Conservation (phyloP, 53 echinoderm and acorn worm species). For the Stichopus horrens region DNA sequence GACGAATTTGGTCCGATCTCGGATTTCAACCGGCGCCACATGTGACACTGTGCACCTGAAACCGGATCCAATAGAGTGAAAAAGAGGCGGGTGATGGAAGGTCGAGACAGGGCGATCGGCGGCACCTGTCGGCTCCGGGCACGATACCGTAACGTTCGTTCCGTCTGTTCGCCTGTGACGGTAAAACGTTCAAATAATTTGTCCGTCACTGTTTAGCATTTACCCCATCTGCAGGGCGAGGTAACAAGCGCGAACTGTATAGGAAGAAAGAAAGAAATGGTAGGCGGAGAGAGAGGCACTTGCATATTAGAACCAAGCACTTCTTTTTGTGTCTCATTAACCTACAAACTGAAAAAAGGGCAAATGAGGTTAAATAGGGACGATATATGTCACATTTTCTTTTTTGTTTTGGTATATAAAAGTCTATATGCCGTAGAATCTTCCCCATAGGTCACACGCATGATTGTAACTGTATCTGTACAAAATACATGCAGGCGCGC, state of each 20-base stretch:
- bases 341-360: neutral
- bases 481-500: no score
- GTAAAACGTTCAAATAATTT: no score
- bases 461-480: no score
- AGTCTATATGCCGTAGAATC: no score
- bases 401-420: no score
- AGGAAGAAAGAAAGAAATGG: neutral
- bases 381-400: no score
- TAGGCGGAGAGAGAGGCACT: no score
- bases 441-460: no score
- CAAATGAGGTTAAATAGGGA: no score
- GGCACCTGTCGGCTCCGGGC: conserved; percentile 42
- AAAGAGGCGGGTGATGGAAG: conserved; percentile 31
- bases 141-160: conserved; percentile 12
- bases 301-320: no score
- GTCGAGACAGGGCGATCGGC: conserved; percentile 29
- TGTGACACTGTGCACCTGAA: conserved; percentile 39
- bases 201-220: neutral
- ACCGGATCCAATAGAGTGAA: conserved; percentile 28
- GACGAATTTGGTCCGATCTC: conserved; percentile 14
- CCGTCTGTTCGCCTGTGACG: neutral
- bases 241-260: neutral
- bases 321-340: neutral
- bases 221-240: neutral
- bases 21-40: conserved; percentile 33